These are phyloP conservation scores for Tychaedon coryphoeus DNA, from an alignment of 2,113 vertebrate species.

Conservation along the genomic window DNA sequence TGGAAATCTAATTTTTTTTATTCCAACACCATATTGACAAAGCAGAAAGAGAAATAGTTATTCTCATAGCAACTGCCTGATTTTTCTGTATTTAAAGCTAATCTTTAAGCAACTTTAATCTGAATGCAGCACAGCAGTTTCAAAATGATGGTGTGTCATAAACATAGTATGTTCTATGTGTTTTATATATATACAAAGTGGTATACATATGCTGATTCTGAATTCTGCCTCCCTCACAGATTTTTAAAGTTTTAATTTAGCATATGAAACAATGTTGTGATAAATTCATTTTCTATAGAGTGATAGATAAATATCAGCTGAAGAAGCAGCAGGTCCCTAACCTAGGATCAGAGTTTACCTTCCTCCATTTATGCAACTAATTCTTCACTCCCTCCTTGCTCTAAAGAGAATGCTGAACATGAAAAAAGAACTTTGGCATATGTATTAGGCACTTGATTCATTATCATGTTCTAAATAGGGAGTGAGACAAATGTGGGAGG, in stretches of 20 bases:
- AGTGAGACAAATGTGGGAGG: not conserved
- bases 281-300: not conserved
- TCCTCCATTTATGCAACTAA: not conserved
- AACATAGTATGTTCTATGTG: not conserved
- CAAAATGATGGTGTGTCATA: not conserved
- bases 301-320: not conserved
- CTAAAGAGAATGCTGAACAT: not conserved
- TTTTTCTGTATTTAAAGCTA: not conserved
- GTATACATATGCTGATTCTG: not conserved
- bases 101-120: not conserved
- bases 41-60: not conserved
- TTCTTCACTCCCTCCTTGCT: not conserved
- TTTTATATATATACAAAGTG: not conserved
- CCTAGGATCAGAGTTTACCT: not conserved
- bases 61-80: not conserved
- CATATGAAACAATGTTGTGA: not conserved
- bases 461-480: not conserved
- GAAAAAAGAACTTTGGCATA: not conserved
- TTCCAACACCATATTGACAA: not conserved
- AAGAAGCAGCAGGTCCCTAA: not conserved
- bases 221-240: fast-evolving
- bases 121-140: not conserved
- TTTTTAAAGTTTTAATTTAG: not conserved
- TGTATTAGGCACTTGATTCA: not conserved
- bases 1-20: not conserved